Evolutionary conservation across 2,888 invertebrate genomes (phyloP).

Genomic region (Hermaeophaga mercurialis): DNA sequence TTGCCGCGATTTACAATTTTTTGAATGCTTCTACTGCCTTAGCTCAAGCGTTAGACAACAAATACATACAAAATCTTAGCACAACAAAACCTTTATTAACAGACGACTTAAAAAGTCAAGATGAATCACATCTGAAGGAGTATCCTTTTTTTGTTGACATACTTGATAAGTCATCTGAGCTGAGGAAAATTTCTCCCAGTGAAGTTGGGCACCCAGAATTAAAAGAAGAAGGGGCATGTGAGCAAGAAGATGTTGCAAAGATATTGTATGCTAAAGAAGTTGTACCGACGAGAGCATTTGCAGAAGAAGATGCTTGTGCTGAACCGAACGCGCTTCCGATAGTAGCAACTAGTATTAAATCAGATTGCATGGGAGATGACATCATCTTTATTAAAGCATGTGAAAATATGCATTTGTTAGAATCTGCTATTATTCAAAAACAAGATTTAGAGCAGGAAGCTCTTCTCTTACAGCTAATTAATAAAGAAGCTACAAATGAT

Average conservation of each 20-base stretch:
- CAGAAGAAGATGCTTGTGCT: background rate
- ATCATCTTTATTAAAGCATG: background rate
- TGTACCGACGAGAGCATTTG: too few relatives aligned
- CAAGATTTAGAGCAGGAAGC: background rate
- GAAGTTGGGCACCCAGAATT: background rate
- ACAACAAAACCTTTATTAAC: background rate
- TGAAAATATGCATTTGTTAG: slow-evolving; percentile 2
- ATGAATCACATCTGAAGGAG: slow-evolving; percentile 1
- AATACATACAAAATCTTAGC: slow-evolving; percentile 1
- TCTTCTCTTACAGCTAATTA: background rate
- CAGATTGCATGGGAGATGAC: background rate
- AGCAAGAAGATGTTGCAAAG: too few relatives aligned
- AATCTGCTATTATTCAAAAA: background rate
- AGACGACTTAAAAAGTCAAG: background rate
- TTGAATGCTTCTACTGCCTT: slow-evolving; percentile 24
- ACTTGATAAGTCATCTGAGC: background rate
- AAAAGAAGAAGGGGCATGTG: background rate
- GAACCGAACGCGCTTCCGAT: background rate
- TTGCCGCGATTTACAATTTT: slow-evolving; percentile 26
- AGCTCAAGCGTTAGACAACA: slow-evolving; percentile 22
- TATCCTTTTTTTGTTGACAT: background rate
- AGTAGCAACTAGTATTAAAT: background rate
- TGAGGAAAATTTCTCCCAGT: background rate
- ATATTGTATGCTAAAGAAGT: too few relatives aligned
- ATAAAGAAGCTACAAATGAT: background rate